Evolutionary conservation across 2,113 vertebrate genomes (phyloP), one percentile per base, ranked within the genome.

Genomic region (Panthera tigris): DNA sequence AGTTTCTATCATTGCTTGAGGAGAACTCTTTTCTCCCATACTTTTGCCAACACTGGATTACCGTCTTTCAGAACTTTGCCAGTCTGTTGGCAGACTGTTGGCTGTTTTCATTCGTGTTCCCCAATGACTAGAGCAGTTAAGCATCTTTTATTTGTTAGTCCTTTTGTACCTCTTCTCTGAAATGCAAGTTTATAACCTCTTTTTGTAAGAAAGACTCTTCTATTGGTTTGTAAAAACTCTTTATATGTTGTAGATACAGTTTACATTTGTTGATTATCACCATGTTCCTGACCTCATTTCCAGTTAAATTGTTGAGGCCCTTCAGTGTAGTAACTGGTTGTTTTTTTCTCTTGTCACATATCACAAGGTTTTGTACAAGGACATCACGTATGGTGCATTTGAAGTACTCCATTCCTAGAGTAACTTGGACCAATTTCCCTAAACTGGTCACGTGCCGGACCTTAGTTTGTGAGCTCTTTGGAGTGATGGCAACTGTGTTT

Each of bases 91-190:
- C 45, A 81, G 80, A 18, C 8, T 52, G 4, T 39, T 27, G 45
- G 76, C 52, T 84, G 0, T 63, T 84, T 80, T 50, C 41, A 36
- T 86, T 11, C 33, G 18, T 18, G 8, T 29, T 83, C 7, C 27
- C 19, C 66, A 15, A 12, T 50, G 33, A n/a, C 5, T 11, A 15
- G 48, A 52, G 25, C 10, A 15, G 16, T 41, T 2, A 21, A 71
- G 21, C 31, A 65, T 52, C 69, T 92, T 89, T 63, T 16, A 11
- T 78, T 80, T 11, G 18, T 74, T 81, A 73, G 14, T 10, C 16
- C 3, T 63, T 94, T 91, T 48, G 33, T 90, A 31, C 80, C 79
- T 85, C 23, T 88, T 90, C 27, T 88, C 21, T 57, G 41, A 65
- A 41, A 27, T 89, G 7, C 45, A 84, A 52, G 39, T 84, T 29